phyloP scores from a whole-genome alignment of 2,888 invertebrate species.

The Acleris literana region DNA sequence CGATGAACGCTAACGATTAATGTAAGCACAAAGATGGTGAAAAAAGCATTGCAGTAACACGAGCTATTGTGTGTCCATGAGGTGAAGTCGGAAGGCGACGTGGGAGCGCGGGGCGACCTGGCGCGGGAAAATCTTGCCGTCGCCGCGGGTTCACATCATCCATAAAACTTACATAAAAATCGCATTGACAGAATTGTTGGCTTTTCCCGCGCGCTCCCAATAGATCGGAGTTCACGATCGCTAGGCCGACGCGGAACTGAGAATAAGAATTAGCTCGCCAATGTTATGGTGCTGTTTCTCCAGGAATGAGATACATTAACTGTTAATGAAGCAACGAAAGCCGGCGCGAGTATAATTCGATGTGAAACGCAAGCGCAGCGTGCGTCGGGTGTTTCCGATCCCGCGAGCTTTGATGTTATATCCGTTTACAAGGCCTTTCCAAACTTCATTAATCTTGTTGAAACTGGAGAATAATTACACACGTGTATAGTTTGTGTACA shows the following conservation, averaged over 20 bases:
- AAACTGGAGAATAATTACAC: conserved; percentile 37
- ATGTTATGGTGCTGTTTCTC: conserved; percentile 42
- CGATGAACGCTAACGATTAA: conserved; percentile 65
- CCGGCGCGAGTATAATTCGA: conserved; percentile 49
- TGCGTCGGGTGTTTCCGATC: conserved; percentile 31
- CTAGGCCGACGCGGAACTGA: conserved; percentile 43
- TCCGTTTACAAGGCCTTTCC: conserved; percentile 56
- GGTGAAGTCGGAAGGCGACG: conserved; percentile 72
- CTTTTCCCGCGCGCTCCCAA: conserved; percentile 38
- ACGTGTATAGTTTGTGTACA: conserved; percentile 29
- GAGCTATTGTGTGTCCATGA: conserved; percentile 71
- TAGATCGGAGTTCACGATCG: conserved; percentile 41
- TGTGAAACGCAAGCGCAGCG: conserved; percentile 46
- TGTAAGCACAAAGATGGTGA: conserved; percentile 66
- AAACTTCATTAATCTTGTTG: conserved; percentile 47
- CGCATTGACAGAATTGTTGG: conserved; percentile 38
- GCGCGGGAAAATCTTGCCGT: conserved; percentile 69
- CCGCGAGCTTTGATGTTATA: conserved; percentile 54
- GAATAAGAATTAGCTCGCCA: conserved; percentile 45
- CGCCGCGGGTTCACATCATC: conserved; percentile 57
- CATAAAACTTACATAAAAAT: conserved; percentile 46
- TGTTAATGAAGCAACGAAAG: conserved; percentile 53
- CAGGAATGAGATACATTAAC: conserved; percentile 40
- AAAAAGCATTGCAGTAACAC: conserved; percentile 65
- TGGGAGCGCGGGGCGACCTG: conserved; percentile 70